Percentiles rank a stretch among this genome's conserved stretches.
These are phyloP conservation scores for Aramus guarauna DNA, from an alignment of 2,113 vertebrate genomes.

Conservation along the genomic window DNA sequence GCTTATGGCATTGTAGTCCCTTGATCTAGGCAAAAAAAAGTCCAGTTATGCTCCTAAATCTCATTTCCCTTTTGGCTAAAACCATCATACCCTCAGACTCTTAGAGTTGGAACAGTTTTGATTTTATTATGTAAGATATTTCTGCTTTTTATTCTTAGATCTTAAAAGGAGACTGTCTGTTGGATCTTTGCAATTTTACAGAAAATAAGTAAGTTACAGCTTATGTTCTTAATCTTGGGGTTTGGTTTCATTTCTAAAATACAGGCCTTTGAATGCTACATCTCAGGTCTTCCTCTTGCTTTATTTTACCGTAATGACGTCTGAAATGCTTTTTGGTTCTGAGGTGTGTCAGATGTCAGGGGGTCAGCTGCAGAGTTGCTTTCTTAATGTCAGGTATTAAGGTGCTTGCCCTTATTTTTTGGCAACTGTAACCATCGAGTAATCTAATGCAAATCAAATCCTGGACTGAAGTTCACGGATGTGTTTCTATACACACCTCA, in stretches of 20 bases:
- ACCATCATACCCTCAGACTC: not conserved
- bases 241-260: not conserved
- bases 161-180: constrained; percentile 88
- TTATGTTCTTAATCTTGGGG: not conserved
- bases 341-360: not conserved
- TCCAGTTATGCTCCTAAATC: not conserved
- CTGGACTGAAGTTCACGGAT: not conserved
- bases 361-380: not conserved
- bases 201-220: constrained; percentile 88
- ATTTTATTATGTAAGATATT: not conserved
- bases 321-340: not conserved
- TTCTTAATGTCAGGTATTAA: not conserved
- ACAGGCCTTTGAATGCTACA: not conserved
- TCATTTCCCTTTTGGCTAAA: not conserved
- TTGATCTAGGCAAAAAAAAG: not conserved
- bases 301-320: not conserved
- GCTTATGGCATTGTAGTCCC: not conserved
- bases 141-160: constrained; percentile 76
- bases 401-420: not conserved
- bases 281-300: not conserved
- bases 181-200: constrained; percentile 87
- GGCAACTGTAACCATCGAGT: not conserved
- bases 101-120: not conserved
- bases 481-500: not conserved
- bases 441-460: not conserved